Evolutionary conservation across 37 sponge, comb jelly and placozoan species (phyloP), one percentile per base, ranked within the genome.

Genomic region (Oscarella lobularis): DNA sequence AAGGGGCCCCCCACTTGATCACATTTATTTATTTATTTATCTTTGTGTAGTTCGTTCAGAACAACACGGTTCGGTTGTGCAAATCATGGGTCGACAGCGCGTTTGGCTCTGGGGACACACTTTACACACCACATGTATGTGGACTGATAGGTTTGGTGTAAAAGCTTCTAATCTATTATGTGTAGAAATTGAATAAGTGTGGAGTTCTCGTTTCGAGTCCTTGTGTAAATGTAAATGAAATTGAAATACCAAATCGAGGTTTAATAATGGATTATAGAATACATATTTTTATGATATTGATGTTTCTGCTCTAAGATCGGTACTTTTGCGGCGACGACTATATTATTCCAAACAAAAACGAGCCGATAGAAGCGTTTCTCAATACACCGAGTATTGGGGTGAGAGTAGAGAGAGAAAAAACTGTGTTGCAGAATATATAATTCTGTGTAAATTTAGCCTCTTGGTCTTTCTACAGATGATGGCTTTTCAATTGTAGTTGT

Each of bases 291-390:
- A n/a, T n/a, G n/a, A n/a, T 4, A 68, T 14, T 5, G 6, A 32
- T 68, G 6, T 5, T 68, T 32, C 4, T 5, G 6, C 71, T 68
- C 71, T 14, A 4, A 68, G 71, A 68, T 68, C 71, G 71, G 4
- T 68, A 68, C 31, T 5, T 29, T 5, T 68, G 71, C 31, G 71
- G 71, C 6, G 71, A 68, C 71, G 71, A 68, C 71, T 14, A 29
- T 35, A 68, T 68, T 4, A 5, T 68, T 4, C 71, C 71, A 68
- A 5, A 4, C 29, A 5, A 68, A 4, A 68, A 34, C 4, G 4
- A 14, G 71, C 6, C 71, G 4, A 35, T 68, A 4, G 6, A 4
- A 14, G 31, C 5, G 6, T 14, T 68, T 4, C 71, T 68, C 71
- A 68, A 68, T 35, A 34, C 33, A 34, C 29, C 6, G 6, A 20